A percentile compares a stretch with the other conserved stretches of the same genome.
Conservation (phyloP, 2,113 vertebrate genomes). For the Vulpes vulpes region DNA sequence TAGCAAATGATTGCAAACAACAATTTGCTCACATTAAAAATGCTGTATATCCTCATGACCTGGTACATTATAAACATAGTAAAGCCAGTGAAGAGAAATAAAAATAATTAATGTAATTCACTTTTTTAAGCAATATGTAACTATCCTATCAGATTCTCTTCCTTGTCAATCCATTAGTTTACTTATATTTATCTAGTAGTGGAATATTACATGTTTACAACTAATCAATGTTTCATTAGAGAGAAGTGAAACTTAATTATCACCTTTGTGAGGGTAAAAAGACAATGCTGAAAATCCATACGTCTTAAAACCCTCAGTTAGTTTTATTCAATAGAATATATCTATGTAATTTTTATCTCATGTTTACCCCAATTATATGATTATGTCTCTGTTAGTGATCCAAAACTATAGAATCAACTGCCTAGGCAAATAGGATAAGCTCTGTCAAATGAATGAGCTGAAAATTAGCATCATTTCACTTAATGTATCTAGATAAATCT, state of each 20-base stretch:
- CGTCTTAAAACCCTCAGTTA: not conserved
- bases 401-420: not conserved
- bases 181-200: not conserved
- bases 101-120: not conserved
- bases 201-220: not conserved
- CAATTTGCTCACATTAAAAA: not conserved
- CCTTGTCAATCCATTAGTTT: not conserved
- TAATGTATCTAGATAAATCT: not conserved
- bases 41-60: not conserved
- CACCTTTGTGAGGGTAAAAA: not conserved
- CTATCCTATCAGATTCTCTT: not conserved
- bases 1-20: not conserved
- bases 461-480: conserved; percentile 35
- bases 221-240: not conserved
- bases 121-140: not conserved
- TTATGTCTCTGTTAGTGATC: not conserved
- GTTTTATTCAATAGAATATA: not conserved
- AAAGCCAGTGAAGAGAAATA: not conserved
- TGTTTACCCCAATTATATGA: not conserved
- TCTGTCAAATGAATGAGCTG: not conserved
- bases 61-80: not conserved
- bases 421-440: not conserved
- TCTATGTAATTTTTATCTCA: not conserved
- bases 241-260: not conserved
- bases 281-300: not conserved